Evolutionary conservation across 2,888 invertebrate genomes (phyloP).

Genomic region (Chaitophorus viminalis): DNA sequence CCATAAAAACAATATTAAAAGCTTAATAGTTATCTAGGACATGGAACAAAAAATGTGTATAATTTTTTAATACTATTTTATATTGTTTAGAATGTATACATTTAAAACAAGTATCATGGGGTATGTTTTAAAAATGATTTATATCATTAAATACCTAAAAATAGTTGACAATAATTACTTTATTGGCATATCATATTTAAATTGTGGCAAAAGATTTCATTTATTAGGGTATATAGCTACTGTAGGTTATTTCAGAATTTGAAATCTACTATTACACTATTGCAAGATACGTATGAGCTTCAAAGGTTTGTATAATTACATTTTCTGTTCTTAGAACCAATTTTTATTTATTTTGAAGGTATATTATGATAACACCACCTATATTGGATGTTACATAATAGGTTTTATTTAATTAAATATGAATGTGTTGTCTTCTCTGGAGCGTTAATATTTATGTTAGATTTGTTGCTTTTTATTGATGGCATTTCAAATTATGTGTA

Average conservation of each 20-base stretch:
- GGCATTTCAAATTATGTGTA: not conserved
- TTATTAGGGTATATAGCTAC: not conserved
- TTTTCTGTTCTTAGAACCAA: slow-evolving; percentile 13
- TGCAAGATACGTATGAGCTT: slow-evolving; percentile 28
- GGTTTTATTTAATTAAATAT: not conserved
- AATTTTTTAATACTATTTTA: not conserved
- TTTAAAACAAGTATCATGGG: not conserved
- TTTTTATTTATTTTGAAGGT: slow-evolving; percentile 37
- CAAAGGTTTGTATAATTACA: slow-evolving; percentile 53
- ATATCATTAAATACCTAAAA: not conserved
- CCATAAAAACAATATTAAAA: slow-evolving; percentile 23
- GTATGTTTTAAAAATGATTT: not conserved
- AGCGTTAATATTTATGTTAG: slow-evolving; percentile 10
- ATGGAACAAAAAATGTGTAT: slow-evolving; percentile 1
- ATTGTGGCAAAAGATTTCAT: not conserved
- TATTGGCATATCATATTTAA: not conserved
- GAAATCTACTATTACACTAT: slow-evolving; percentile 1
- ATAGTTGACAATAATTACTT: not conserved
- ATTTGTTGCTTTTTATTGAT: slow-evolving; percentile 21
- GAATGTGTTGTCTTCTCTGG: not conserved
- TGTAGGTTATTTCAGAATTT: slow-evolving; percentile 45
- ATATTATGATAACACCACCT: not conserved
- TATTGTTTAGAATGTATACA: not conserved
- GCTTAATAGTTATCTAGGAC: slow-evolving; percentile 11
- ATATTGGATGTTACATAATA: not conserved